phyloP scores from a whole-genome alignment of 2,113 vertebrate genomes.

The Genyomyrus donnyi region DNA sequence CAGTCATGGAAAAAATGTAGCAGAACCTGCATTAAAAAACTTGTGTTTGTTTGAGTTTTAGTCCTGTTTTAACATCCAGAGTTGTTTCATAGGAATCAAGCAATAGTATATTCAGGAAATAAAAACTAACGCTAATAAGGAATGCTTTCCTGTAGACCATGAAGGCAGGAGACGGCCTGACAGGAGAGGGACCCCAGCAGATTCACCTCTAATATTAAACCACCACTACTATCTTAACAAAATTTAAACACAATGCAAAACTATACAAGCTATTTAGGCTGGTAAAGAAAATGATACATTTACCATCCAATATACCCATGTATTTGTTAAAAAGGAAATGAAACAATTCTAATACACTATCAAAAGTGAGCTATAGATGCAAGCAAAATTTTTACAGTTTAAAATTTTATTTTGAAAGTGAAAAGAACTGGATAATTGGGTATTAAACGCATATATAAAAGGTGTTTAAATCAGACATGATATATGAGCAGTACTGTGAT shows the following conservation, averaged over 20 bases:
- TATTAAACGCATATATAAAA: not conserved
- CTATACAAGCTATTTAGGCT: not conserved
- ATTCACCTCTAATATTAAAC: not conserved
- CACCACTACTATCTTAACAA: not conserved
- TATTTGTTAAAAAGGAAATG: not conserved
- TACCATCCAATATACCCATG: not conserved
- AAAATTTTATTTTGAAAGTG: not conserved
- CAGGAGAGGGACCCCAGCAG: not conserved
- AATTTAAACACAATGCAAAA: not conserved
- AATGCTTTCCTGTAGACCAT: not conserved
- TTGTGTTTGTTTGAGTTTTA: not conserved
- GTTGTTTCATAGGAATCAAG: not conserved
- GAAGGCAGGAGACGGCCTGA: not conserved
- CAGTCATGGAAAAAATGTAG: not conserved
- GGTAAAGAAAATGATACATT: not conserved
- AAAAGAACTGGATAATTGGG: not conserved
- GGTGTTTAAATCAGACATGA: not conserved
- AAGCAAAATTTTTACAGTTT: not conserved
- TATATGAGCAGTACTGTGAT: not conserved
- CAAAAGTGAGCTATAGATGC: not conserved
- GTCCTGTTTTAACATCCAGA: not conserved
- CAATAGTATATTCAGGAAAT: not conserved
- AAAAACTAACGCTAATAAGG: not conserved
- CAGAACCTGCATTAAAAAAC: not conserved
- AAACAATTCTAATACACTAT: not conserved